Evolutionary conservation across 1,140 invertebrate genomes (phyloP), one percentile per base, ranked within the genome.

Genomic region (Piezodorus guildinii): DNA sequence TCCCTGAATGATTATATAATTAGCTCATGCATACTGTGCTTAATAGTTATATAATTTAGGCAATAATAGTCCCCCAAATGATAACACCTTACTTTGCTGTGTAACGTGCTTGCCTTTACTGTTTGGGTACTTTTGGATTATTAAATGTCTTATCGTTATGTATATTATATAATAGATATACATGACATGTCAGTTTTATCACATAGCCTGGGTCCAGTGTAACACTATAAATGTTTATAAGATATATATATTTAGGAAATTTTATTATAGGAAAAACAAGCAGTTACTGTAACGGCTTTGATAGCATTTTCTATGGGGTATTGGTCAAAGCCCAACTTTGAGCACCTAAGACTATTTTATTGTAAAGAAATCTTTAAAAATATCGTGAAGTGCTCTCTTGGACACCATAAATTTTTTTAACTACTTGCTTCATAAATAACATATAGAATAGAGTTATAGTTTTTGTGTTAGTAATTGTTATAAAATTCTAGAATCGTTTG

Each of bases 181-280:
- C 3, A 25, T 10, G 23, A 5, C 3, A 56, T 10, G 23, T 56
- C 52, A 56, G 52, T 56, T 56, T 21, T 56, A 56, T 56, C 52
- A 56, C 52, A 56, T 56, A 56, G 52, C 52, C 52, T 56, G 52
- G 52, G 52, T 56, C 52, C 52, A 56, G 52, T 56, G 52, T 56
- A 23, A 56, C 52, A 56, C 52, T 21, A 23, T 56, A 56, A 56
- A 56, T 25, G 52, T 56, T 56, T 56, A 56, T 56, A 25, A 56
- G 23, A 15, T 56, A 56, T 27, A 27, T 21, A 23, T 4, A 56
- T 56, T 56, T 56, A 23, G 23, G 52, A 56, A 21, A 56, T 23
- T 9, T 56, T 25, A 23, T 23, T 56, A 56, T 23, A 49, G 19
- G n/a, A 49, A 19, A 56, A 56, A 23, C 52, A 56, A 56, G 52